Percentiles rank a stretch among this genome's conserved stretches.
Conservation (phyloP, 2,113 vertebrate species). For the Pantherophis guttatus region DNA sequence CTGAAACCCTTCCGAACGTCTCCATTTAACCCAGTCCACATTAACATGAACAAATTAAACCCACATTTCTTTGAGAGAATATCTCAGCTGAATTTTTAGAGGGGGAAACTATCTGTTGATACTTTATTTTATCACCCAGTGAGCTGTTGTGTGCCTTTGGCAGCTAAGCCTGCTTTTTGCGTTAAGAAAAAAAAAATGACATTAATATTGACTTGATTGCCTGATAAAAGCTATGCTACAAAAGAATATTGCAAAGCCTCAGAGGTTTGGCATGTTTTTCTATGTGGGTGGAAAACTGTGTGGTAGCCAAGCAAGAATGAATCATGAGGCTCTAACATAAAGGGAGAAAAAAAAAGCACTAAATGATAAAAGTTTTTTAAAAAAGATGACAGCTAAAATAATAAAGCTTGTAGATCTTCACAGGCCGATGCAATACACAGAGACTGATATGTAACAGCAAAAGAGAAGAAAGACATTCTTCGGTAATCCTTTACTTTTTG, state of each 20-base stretch:
- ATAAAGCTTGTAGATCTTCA: slow-evolving; percentile 47
- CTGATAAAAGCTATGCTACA: slow-evolving; percentile 77
- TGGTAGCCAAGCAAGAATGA: slow-evolving; percentile 71
- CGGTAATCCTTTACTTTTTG: slow-evolving; percentile 34
- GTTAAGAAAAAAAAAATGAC: slow-evolving; percentile 61
- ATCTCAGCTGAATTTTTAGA: slow-evolving; percentile 46
- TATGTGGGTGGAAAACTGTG: slow-evolving; percentile 74
- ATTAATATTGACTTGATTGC: slow-evolving; percentile 76
- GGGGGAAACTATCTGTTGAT: slow-evolving; percentile 45
- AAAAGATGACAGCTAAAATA: slow-evolving; percentile 50
- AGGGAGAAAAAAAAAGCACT: slow-evolving; percentile 46
- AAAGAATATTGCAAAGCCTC: slow-evolving; percentile 79
- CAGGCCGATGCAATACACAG: slow-evolving; percentile 32
- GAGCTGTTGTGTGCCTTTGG: slow-evolving; percentile 60
- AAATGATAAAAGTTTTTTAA: slow-evolving; percentile 33
- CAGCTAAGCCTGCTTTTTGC: slow-evolving; percentile 59
- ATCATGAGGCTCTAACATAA: slow-evolving; percentile 70
- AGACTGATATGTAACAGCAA: slow-evolving; percentile 25
- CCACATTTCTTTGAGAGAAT: slow-evolving; percentile 38
- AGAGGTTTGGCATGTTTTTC: slow-evolving; percentile 72
- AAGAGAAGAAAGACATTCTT: slow-evolving; percentile 25
- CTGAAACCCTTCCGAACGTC: not conserved
- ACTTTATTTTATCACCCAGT: slow-evolving; percentile 52
- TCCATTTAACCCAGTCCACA: slow-evolving; percentile 6
- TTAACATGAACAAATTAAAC: slow-evolving; percentile 31